Base-by-base conservation (phyloP, 23 tunicate species). In the Trididemnum miniatum region DNA sequence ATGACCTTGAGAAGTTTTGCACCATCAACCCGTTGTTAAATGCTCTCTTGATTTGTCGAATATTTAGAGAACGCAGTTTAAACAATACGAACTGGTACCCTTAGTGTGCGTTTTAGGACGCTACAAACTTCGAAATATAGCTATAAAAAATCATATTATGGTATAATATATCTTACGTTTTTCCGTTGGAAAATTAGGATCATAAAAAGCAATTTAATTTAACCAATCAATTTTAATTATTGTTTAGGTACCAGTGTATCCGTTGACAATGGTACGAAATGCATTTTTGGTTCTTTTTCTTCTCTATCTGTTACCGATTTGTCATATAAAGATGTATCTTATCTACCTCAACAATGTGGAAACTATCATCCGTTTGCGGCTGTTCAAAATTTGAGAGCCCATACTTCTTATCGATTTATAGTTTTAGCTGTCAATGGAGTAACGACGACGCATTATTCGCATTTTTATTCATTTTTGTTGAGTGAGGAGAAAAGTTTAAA, bases 391-490 rank as follows among this genome's bases (percentile, higher is more conserved):
- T 73, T 88, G 23, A 36, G 81, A n/a, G 87, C 83, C 50, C 80
- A 65, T 2, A 57, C 80, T 20, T 34, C 63, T 34, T 88, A 88
- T 65, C 60, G 51, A 28, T 88, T 88, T 81, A 88, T 73, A 12
- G 87, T 88, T 20, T 52, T 88, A 29, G 69, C 93, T 1, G 35
- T 74, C 40, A 88, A 78, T 35, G 71, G 35, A 12, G 77, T 71
- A 24, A 82, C 87, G 0, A 83, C 20, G 30, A 26, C 71, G 25
- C 38, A 71, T 36, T 79, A 44, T 35, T 59, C 84, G 1, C 39
- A 72, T 3, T 51, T 73, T 40, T 26, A 62, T 62, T 62, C 67
- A 12, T 24, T 62, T 22, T 12, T 62, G 28, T 3, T 3, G n/a
- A 62, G 5, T 62, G n/a, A 12, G 5, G 67, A n/a, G n/a, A 62